Base-by-base conservation (phyloP, 2,888 invertebrate species). In the Parnassius apollo region DNA sequence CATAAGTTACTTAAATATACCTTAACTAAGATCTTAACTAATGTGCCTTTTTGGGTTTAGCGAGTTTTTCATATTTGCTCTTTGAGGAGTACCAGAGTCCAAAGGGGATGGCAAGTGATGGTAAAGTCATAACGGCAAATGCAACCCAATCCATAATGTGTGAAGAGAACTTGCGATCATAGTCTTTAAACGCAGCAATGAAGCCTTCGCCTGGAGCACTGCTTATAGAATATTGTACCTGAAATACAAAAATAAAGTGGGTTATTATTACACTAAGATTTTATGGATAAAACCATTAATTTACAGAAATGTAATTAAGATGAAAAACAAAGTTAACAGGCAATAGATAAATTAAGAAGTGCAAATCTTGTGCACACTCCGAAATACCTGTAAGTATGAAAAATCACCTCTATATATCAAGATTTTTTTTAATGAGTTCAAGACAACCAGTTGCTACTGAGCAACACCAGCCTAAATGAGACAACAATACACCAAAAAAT, bases 81-180 rank as follows among this genome's bases (percentile, higher is more conserved):
- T 98, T 98, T 78, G 98, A 98, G 42, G 96, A 95, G 89, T 95
- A 98, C 98, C 99, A 99, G 67, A 99, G 93, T 46, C 96, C 95
- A 84, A 98, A 97, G 64, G 99, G 99, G 82, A 99, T 98, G 52
- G 96, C 96, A 54, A 99, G 92, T 2, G 98, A 98, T 7, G 99
- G 98, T 50, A 98, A 92, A 42, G 98, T 97, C 98, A 99, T 98
- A 62, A 99, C 95, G 46, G 98, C 98, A 81, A 99, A 99, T 42
- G 98, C 97, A 61, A 96, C 93, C 99, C 99, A 99, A 89, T 99
- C 99, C 66, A 98, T 96, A 82, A 97, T 96, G 90, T 99, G 99
- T 0, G 98, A 98, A 2, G 99, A 99, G 92, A 98, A 99, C 80
- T 98, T 97, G 87, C 98, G 96, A 88, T 98, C 98, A 79, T 96